Conservation (phyloP, 2,797 vertebrate genomes). For the Neosalanx taihuensis region DNA sequence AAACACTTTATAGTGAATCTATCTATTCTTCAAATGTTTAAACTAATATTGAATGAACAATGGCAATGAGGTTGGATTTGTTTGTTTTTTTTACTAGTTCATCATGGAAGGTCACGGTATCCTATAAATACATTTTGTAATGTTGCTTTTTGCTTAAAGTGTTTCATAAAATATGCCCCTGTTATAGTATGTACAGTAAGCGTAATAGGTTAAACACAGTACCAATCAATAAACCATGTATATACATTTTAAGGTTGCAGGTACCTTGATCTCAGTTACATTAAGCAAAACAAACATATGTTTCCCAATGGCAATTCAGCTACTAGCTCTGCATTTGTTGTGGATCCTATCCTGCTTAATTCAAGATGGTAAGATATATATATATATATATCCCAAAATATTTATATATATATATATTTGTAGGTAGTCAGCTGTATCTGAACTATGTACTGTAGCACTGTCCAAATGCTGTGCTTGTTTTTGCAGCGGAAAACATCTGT, state of each 20-base stretch:
- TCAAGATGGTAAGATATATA: conserved; percentile 44
- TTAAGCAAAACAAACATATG: not conserved
- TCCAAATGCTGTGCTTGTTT: not conserved
- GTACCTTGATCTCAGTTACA: not conserved
- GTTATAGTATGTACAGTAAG: no score
- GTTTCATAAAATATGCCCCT: no score
- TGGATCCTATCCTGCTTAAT: conserved; percentile 30
- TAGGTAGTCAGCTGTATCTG: not conserved
- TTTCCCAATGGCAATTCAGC: conserved; percentile 52
- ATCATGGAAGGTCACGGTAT: no score
- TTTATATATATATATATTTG: not conserved
- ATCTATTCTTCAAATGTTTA: not conserved
- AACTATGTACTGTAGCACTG: not conserved
- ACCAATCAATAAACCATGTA: not conserved
- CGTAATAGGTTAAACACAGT: no score
- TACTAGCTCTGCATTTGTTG: conserved; percentile 26
- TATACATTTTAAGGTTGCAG: not conserved
- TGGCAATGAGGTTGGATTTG: no score
- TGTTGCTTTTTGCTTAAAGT: no score
- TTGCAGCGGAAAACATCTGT: conserved; percentile 54
- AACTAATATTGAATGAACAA: no score
- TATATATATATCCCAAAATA: not conserved
- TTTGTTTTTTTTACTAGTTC: no score
- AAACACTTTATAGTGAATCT: not conserved
- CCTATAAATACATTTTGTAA: no score